Evolutionary conservation across 2,113 vertebrate genomes (phyloP), one percentile per base, ranked within the genome.

Genomic region (Peromyscus californicus): DNA sequence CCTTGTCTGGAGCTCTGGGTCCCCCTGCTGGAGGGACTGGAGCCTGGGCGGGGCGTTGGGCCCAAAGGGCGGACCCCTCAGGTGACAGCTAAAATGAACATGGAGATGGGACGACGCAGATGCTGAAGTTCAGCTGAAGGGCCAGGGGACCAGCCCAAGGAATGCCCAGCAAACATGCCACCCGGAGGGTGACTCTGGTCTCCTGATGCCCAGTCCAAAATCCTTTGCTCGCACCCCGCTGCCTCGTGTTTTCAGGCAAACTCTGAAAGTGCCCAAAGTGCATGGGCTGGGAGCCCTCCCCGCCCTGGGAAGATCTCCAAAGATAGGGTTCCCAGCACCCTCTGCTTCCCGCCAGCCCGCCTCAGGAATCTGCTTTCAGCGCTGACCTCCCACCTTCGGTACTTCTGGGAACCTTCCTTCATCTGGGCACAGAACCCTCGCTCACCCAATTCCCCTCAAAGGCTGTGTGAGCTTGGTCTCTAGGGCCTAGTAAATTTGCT

Each of bases 1-100:
- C 6, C 9, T 90, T 94, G 88, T 39, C 92, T 92, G 91, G 90
- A 90, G 42, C 76, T 95, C 79, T 91, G 96, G 97, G 92, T 95
- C 98, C 98, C 98, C 82, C 98, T 98, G 93, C 97, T 96, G 98
- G 97, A 82, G 8, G 26, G 48, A 79, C 1, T 3, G 42, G 36
- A 80, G 57, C 54, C 70, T 7, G 65, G 42, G 74, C 29, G 11
- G n/a, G 45, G 59, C 2, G 13, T 74, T 31, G 63, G 39, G 45
- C 31, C 78, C 1, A 1, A 13, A 69, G 65, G 65, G 45, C 17
- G 1, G 45, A 33, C 31, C 84, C 19, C 11, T 22, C 39, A 69
- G 85, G 85, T 87, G 26, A 86, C 45, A 51, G 21, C 42, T 86
- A 9, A 11, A 2, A 31, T 8, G n/a, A 85, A 10, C 7, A 0